Evolutionary conservation across 2,797 vertebrate genomes (phyloP).

Genomic region (Coregonus ussuriensis): DNA sequence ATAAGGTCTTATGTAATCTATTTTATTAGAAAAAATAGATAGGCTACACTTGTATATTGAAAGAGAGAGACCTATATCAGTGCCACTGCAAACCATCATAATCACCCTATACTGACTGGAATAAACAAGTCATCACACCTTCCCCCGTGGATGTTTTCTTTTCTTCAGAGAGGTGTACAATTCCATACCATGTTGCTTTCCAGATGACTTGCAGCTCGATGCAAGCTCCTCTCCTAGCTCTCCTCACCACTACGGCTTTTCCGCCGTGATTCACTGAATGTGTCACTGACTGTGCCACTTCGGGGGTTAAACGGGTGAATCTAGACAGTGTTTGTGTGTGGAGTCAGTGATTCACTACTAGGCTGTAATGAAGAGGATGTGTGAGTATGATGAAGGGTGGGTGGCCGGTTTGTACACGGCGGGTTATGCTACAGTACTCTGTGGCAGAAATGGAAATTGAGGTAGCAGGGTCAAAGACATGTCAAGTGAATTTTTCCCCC

Average conservation of each 20-base stretch:
- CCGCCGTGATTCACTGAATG: slow-evolving; percentile 72
- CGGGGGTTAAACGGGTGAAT: slow-evolving; percentile 47
- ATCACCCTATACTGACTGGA: not conserved
- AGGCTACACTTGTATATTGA: not conserved
- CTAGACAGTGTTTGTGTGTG: slow-evolving; percentile 37
- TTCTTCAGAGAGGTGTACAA: not conserved
- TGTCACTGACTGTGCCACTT: slow-evolving; percentile 67
- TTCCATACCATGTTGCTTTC: slow-evolving; percentile 2
- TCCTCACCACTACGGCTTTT: slow-evolving; percentile 69
- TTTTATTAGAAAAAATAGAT: not conserved
- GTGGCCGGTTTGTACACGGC: no score
- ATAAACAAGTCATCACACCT: not conserved
- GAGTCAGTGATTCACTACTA: slow-evolving; percentile 61
- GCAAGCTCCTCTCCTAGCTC: slow-evolving; percentile 22
- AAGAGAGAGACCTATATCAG: not conserved
- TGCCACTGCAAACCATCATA: not conserved
- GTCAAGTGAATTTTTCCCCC: no score
- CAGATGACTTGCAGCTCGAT: slow-evolving; percentile 9
- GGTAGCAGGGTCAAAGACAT: no score
- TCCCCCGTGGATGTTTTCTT: not conserved
- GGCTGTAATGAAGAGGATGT: slow-evolving; percentile 50
- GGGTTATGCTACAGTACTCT: no score
- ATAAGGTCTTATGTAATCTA: not conserved
- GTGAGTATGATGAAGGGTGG: slow-evolving; percentile 44
- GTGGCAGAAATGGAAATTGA: no score